Conservation (phyloP, 2,797 vertebrate genomes). For the Pseudomugil tenellus region DNA sequence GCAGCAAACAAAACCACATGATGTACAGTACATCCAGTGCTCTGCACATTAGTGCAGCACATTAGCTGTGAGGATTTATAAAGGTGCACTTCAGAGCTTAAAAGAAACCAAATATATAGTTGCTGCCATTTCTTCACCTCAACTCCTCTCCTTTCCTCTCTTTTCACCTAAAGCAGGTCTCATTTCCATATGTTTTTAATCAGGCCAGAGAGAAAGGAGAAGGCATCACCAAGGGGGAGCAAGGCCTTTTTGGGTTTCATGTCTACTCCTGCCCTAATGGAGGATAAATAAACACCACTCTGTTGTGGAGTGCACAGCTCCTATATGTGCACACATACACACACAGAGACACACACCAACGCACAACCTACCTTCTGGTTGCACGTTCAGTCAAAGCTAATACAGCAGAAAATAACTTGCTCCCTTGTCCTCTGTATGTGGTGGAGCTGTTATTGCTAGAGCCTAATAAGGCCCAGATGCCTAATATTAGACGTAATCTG, state of each 20-base stretch:
- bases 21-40: slow-evolving; percentile 13
- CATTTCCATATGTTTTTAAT: slow-evolving; percentile 78
- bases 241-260: slow-evolving; percentile 78
- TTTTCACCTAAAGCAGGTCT: slow-evolving; percentile 65
- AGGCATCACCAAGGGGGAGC: slow-evolving; percentile 25
- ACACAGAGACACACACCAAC: slow-evolving; percentile 19
- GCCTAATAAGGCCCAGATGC: slow-evolving; percentile 85
- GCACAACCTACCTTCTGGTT: slow-evolving; percentile 57
- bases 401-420: slow-evolving; percentile 75
- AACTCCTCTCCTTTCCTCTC: slow-evolving; percentile 30
- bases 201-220: slow-evolving; percentile 50
- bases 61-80: slow-evolving; percentile 16
- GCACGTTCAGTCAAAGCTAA: slow-evolving; percentile 73
- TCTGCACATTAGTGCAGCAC: slow-evolving; percentile 11
- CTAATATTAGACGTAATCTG: slow-evolving; percentile 88
- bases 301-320: slow-evolving; percentile 66
- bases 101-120: slow-evolving; percentile 25
- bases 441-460: slow-evolving; percentile 80
- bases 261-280: slow-evolving; percentile 80
- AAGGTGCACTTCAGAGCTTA: slow-evolving; percentile 20
- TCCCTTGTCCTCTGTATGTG: slow-evolving; percentile 58
- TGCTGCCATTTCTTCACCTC: slow-evolving; percentile 46
- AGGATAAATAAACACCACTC: slow-evolving; percentile 83
- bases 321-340: slow-evolving; percentile 32
- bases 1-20: slow-evolving; percentile 24